These are phyloP conservation scores for Perca flavescens DNA, from an alignment of 2,113 vertebrate species.

Conservation along the genomic window DNA sequence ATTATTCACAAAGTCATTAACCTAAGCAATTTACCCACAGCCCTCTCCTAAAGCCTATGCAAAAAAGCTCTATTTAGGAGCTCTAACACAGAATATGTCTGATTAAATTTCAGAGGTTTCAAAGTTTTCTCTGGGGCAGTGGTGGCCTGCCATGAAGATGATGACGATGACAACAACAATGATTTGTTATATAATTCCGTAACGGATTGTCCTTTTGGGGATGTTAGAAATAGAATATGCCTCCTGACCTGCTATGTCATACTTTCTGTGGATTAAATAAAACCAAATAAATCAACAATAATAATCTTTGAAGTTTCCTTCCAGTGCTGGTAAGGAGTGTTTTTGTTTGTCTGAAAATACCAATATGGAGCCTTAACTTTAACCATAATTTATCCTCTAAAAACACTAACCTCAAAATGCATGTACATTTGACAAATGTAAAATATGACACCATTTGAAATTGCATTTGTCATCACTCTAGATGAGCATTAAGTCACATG, in stretches of 20 bases:
- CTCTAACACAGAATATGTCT: conserved; percentile 54
- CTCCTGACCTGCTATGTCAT: conserved; percentile 23
- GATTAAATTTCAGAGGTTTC: conserved; percentile 63
- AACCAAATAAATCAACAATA: conserved; percentile 16
- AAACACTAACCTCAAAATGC: background rate
- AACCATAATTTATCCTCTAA: conserved; percentile 23
- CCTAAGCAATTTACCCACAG: conserved; percentile 72
- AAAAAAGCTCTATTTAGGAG: conserved; percentile 64
- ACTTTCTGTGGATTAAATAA: conserved; percentile 34
- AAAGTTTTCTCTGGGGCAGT: conserved; percentile 54
- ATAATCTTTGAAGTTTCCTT: conserved; percentile 44
- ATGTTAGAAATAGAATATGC: conserved; percentile 33
- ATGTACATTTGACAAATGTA: conserved; percentile 6
- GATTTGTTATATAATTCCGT: conserved; percentile 61
- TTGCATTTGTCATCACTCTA: background rate
- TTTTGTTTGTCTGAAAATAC: background rate
- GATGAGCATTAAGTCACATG: background rate
- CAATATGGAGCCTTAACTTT: background rate
- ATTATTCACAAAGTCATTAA: conserved; percentile 82
- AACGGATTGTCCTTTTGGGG: conserved; percentile 26
- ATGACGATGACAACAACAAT: conserved; percentile 47
- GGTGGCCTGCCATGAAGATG: conserved; percentile 47
- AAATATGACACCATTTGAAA: conserved; percentile 8
- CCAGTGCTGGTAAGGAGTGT: background rate
- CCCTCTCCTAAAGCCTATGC: conserved; percentile 60